Evolutionary conservation across 2,113 vertebrate species (phyloP), one percentile per base, ranked within the genome.

Genomic region (Zootoca vivipara): DNA sequence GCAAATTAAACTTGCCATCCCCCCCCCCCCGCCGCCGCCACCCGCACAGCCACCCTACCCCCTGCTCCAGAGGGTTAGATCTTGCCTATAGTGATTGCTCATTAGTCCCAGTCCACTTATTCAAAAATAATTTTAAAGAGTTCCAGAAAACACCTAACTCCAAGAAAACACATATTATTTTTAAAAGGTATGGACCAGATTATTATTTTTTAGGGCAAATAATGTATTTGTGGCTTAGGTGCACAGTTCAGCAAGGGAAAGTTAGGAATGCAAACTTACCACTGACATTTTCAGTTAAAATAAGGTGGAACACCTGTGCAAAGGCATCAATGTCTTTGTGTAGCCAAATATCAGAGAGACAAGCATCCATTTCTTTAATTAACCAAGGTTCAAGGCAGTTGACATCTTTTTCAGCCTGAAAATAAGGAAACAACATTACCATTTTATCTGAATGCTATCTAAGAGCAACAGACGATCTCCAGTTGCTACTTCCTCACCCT

Each of bases 281-380:
- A 26, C 98, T 98, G 82, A 99, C 96, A 89, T 96, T 97, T 96
- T 99, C 98, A 73, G 97, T 97, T 94, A 98, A 96, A 94, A 99
- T 98, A 73, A 99, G 97, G 90, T 99, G 98, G 92, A 99, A 98
- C 90, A 99, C 97, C 82, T 99, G 98, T 91, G 95, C 96, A 92
- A 99, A 99, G 26, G 97, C 94, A 90, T 98, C 98, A 38, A 92
- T 83, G 86, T 99, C 98, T 92, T 98, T 97, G 93, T 95, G 94
- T 10, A 98, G 93, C 97, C 99, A 99, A 88, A 99, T 97, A 88
- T 96, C 97, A 85, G 98, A 98, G 89, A 99, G 98, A 96, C 98
- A 99, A 62, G 97, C 95, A 94, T 99, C 98, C 98, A 99, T 98
- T 95, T 99, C 98, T 91, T 97, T 98, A 93, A 97, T 90, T 92